Conservation (phyloP, 1,140 invertebrate genomes). For the Mizuhopecten yessoensis region DNA sequence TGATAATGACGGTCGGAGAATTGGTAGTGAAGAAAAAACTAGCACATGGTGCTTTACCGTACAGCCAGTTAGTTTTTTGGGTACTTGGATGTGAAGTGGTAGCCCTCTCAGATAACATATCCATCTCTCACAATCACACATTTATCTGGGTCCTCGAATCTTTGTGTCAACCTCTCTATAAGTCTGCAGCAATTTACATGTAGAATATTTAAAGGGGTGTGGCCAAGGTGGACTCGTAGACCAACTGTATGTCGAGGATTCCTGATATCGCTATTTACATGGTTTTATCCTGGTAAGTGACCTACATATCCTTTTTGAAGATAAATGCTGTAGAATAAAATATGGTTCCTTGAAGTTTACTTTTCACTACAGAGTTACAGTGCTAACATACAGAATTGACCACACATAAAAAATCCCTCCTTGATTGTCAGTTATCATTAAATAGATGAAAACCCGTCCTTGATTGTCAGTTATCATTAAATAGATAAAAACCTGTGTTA, state of each 20-base stretch:
- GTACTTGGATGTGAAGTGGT: neutral
- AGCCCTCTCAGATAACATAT: neutral
- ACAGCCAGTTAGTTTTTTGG: neutral
- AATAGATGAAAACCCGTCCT: neutral
- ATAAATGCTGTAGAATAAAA: neutral
- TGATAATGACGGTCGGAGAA: neutral
- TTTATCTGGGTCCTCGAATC: neutral
- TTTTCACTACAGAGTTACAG: no score
- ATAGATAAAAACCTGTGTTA: neutral
- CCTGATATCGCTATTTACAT: neutral
- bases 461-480: neutral
- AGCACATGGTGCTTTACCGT: neutral
- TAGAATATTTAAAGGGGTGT: neutral
- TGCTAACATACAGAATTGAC: neutral
- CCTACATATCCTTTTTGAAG: neutral
- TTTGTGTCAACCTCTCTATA: neutral
- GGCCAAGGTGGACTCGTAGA: neutral
- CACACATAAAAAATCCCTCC: neutral
- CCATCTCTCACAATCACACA: constrained; percentile 25
- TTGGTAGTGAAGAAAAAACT: neutral
- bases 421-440: neutral
- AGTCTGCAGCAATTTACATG: neutral
- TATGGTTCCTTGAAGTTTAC: neutral
- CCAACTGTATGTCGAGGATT: neutral
- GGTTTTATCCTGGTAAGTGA: neutral